Percentiles rank a stretch among this genome's conserved stretches.
Evolutionary conservation across 37 sponge, comb jelly and placozoan genomes (phyloP).

Genomic region (Cliona cf. orientalis): DNA sequence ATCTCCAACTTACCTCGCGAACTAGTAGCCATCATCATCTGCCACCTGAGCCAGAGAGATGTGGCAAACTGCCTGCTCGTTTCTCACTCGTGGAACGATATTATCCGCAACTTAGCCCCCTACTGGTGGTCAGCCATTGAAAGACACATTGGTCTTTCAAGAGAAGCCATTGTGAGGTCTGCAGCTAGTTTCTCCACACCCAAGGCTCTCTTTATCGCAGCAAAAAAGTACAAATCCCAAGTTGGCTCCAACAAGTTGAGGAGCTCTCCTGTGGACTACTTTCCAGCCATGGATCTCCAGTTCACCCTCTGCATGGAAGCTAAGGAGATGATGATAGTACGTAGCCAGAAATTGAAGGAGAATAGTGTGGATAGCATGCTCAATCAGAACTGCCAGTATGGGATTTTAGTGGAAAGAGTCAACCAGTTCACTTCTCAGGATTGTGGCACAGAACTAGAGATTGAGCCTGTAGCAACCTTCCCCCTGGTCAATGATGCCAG

Average conservation of each 20-base stretch:
- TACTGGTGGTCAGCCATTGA: background rate
- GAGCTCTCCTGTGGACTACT: background rate
- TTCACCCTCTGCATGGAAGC: constrained; percentile 11
- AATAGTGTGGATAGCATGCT: too few relatives aligned
- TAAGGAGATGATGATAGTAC: background rate
- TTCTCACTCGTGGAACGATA: background rate
- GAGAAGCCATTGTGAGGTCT: background rate
- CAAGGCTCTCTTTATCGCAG: constrained; percentile 6
- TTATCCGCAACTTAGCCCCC: constrained; percentile 1
- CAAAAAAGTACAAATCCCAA: background rate
- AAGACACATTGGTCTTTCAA: background rate
- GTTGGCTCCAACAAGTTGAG: background rate
- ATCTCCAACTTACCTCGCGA: constrained; percentile 19
- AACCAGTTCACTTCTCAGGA: background rate
- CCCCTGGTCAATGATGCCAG: background rate
- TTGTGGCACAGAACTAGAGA: background rate
- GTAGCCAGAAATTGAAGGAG: background rate
- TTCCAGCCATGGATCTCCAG: background rate
- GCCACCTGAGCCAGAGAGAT: background rate
- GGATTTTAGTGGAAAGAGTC: background rate
- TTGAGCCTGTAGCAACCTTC: background rate
- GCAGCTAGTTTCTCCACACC: background rate
- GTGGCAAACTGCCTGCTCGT: constrained; percentile 1
- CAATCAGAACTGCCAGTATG: background rate
- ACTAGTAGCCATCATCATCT: background rate